Evolutionary conservation across 2,888 invertebrate species (phyloP), one percentile per base, ranked within the genome.

Genomic region (Diaphora mendica): DNA sequence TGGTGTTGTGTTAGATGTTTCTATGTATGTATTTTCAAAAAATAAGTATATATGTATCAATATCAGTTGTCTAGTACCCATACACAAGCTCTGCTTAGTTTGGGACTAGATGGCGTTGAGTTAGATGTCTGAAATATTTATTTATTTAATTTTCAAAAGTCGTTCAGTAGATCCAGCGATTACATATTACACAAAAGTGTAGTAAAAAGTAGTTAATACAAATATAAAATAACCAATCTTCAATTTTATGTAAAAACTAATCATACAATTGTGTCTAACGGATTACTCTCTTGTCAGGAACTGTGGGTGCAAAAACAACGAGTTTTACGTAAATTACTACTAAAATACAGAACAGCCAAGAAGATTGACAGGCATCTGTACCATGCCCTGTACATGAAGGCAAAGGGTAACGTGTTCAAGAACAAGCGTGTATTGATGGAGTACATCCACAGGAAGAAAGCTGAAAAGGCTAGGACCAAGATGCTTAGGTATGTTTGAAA

Each of bases 361-460:
- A 99, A 99, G 94, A 99, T 99, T 79, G 99, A 99, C 96, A 97
- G 99, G 88, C 99, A 99, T 96, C 96, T 99, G 90, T 99, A 99
- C 96, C 99, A 99, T 91, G 97, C 98, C 77, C 96, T 99, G 90
- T 99, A 99, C 97, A 98, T 99, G 98, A 99, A 99, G 96, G 99
- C 99, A 87, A 99, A 99, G 97, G 99, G 99, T 97, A 99, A 99
- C 93, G 98, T 98, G 84, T 99, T 99, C 96, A 98, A 98, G 96
- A 99, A 99, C 97, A 99, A 99, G 97, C 97, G 99, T 93, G 99
- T 99, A 62, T 96, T 99, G 73, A 99, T 99, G 99, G 99, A 99
- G 96, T 99, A 98, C 96, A 99, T 99, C 95, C 99, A 99, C 97
- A 99, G 99, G 97, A 99, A 99, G 97, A 99, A 99, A 97, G 99